Conservation (phyloP, 1,140 invertebrate species). For the Drosophila punjabiensis region DNA sequence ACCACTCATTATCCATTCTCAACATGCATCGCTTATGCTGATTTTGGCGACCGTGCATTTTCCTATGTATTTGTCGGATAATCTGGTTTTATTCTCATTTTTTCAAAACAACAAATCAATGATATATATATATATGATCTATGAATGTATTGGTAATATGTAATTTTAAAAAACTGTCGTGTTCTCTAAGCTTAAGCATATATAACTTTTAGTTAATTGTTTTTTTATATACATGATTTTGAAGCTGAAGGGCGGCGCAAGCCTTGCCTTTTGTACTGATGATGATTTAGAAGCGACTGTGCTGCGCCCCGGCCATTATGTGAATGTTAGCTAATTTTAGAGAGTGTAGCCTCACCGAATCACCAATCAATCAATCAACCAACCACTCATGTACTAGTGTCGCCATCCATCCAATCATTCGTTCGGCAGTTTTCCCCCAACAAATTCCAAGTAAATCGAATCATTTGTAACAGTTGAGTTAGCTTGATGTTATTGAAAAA, state of each 20-base stretch:
- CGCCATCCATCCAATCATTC: slow-evolving; percentile 17
- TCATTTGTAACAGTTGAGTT: slow-evolving; percentile 49
- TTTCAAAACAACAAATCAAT: slow-evolving; percentile 58
- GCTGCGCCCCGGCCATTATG: slow-evolving; percentile 63
- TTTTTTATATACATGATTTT: slow-evolving; percentile 76
- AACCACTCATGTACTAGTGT: slow-evolving; percentile 22
- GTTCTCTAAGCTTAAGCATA: slow-evolving; percentile 76
- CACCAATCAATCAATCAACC: slow-evolving; percentile 7
- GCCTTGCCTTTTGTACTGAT: slow-evolving; percentile 60
- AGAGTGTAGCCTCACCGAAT: slow-evolving; percentile 52
- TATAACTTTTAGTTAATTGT: slow-evolving; percentile 78
- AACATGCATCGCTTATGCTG: slow-evolving; percentile 60
- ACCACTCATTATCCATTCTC: slow-evolving; percentile 25
- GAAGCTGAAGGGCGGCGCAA: slow-evolving; percentile 42
- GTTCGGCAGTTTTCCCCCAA: slow-evolving; percentile 32
- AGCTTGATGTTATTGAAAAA: slow-evolving; percentile 48
- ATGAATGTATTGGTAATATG: slow-evolving; percentile 62
- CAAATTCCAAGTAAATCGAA: slow-evolving; percentile 42
- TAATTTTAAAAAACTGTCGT: slow-evolving; percentile 66
- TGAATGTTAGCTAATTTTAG: slow-evolving; percentile 82
- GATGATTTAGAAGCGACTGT: slow-evolving; percentile 46
- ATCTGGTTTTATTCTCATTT: slow-evolving; percentile 59
- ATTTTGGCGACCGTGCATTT: slow-evolving; percentile 58
- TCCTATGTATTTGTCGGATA: slow-evolving; percentile 39
- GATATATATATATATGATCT: slow-evolving; percentile 70